Conservation (phyloP, 1,140 invertebrate genomes). For the Aphaenogaster floridana region DNA sequence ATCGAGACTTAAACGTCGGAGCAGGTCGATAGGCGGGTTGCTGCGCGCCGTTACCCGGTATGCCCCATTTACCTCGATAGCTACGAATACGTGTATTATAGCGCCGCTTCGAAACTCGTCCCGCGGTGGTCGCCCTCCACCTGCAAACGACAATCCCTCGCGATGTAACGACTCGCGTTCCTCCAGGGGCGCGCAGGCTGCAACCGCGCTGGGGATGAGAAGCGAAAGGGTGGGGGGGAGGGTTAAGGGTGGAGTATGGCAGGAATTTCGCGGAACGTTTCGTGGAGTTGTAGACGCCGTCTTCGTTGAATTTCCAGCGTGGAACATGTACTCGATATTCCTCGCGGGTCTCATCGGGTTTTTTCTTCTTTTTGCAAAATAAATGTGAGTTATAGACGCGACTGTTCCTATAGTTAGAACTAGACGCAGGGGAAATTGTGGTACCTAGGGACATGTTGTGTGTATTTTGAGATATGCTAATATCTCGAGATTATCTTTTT, state of each 20-base stretch:
- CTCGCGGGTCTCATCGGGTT: neutral
- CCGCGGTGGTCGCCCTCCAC: slow-evolving; percentile 45
- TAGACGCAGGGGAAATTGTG: neutral
- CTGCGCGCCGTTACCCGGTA: slow-evolving; percentile 72
- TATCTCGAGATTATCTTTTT: no score
- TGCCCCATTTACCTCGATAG: slow-evolving; percentile 79
- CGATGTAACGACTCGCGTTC: slow-evolving; percentile 65
- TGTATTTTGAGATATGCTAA: no score
- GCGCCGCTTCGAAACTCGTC: slow-evolving; percentile 61
- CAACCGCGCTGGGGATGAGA: neutral
- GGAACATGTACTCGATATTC: slow-evolving; percentile 37
- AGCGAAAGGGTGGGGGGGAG: neutral
- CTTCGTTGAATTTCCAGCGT: neutral
- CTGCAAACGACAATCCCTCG: slow-evolving; percentile 60
- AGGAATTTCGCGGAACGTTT: slow-evolving; percentile 47
- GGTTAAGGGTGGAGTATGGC: neutral
- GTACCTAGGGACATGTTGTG: no score
- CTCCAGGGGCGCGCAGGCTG: slow-evolving; percentile 6
- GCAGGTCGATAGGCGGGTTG: slow-evolving; percentile 60
- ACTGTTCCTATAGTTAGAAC: neutral
- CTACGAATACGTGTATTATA: slow-evolving; percentile 78
- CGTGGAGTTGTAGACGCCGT: neutral
- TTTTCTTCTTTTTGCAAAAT: neutral
- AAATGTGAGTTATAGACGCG: neutral
- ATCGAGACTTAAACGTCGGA: slow-evolving; percentile 65